Conservation (phyloP, 1,140 invertebrate species). For the Leptopilina boulardi region DNA sequence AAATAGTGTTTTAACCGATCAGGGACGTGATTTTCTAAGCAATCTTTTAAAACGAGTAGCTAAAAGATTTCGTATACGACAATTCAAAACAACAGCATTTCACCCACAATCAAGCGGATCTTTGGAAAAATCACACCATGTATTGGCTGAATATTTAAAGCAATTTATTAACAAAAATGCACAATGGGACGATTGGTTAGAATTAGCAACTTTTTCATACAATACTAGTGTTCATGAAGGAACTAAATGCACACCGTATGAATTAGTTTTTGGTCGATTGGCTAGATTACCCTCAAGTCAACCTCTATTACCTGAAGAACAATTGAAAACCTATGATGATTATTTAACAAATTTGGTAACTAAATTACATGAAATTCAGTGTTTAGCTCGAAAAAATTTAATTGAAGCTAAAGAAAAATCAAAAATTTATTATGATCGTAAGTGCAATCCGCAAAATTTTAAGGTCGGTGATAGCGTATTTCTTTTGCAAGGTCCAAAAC, state of each 20-base stretch:
- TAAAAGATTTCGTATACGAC: slow-evolving; percentile 56
- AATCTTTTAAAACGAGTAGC: slow-evolving; percentile 49
- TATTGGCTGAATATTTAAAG: too few relatives aligned
- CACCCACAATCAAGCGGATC: slow-evolving; percentile 67
- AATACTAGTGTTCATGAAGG: too few relatives aligned
- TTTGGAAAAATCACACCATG: slow-evolving; percentile 59
- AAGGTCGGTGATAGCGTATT: slow-evolving; percentile 33
- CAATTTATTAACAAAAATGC: slow-evolving; percentile 46
- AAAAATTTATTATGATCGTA: slow-evolving; percentile 51
- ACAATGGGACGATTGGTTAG: slow-evolving; percentile 66
- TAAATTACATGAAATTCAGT: slow-evolving; percentile 39
- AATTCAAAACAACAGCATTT: slow-evolving; percentile 65
- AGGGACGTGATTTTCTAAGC: slow-evolving; percentile 38
- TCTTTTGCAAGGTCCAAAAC: slow-evolving; percentile 37
- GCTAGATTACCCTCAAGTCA: slow-evolving; percentile 36
- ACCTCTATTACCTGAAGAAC: slow-evolving; percentile 18
- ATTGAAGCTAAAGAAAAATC: slow-evolving; percentile 40
- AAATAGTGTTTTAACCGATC: slow-evolving; percentile 56
- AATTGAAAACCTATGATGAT: too few relatives aligned
- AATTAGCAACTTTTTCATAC: too few relatives aligned
- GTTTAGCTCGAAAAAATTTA: slow-evolving; percentile 36
- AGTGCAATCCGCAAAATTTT: slow-evolving; percentile 30
- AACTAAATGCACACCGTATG: slow-evolving; percentile 51
- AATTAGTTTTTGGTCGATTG: too few relatives aligned
- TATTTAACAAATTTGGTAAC: slow-evolving; percentile 42